Conservation (phyloP, 2,797 vertebrate genomes). For the Microctenopoma stevenorrisi region DNA sequence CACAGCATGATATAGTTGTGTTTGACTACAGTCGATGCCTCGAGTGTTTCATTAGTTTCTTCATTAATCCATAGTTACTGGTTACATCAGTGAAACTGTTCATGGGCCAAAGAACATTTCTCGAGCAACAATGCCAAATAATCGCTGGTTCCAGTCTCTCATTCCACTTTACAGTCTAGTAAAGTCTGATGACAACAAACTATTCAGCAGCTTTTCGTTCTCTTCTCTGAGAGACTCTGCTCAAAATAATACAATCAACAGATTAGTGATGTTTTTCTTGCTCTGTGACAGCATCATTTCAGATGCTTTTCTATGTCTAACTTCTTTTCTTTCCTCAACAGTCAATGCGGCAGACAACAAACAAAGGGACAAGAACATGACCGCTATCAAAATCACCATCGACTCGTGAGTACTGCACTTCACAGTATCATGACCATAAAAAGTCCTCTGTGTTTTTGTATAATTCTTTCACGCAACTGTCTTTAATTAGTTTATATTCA, state of each 20-base stretch:
- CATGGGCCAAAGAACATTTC: not conserved
- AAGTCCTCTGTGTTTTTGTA: too few species aligned
- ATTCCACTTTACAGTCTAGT: not conserved
- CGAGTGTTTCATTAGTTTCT: too few species aligned
- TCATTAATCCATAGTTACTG: too few species aligned
- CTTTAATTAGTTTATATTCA: too few species aligned
- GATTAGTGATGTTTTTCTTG: not conserved
- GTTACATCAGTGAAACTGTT: not conserved
- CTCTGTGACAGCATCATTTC: not conserved
- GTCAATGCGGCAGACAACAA: conserved; percentile 99
- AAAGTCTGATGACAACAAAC: too few species aligned
- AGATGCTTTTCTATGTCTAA: not conserved
- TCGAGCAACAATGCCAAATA: not conserved
- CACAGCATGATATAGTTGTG: too few species aligned
- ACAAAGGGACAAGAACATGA: conserved; percentile 98
- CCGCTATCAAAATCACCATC: conserved; percentile 95
- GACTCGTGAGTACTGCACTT: conserved; percentile 90
- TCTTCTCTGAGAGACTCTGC: not conserved
- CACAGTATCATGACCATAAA: too few species aligned
- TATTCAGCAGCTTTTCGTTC: not conserved
- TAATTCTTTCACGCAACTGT: too few species aligned
- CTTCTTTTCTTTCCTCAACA: conserved; percentile 73
- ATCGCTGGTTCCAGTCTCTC: not conserved
- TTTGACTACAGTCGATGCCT: too few species aligned
- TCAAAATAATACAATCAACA: not conserved